Evolutionary conservation across 2,113 vertebrate genomes (phyloP), one percentile per base, ranked within the genome.

Genomic region (Arenaria interpres): DNA sequence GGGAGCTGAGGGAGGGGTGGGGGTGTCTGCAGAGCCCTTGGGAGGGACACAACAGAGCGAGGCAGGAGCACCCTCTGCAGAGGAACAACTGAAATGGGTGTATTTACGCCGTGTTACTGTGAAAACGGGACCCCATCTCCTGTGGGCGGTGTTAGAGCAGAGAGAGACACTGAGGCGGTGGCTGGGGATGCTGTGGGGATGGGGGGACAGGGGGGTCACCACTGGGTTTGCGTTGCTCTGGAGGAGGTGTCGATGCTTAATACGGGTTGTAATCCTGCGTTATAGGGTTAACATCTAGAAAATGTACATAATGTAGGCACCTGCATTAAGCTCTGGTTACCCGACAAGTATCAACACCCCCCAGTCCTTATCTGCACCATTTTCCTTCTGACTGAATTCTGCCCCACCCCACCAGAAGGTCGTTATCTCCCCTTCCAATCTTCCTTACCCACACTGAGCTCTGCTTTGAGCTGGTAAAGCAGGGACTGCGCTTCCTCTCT

Each of bases 131-230:
- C 13, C 14, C 9, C 22, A 14, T 22, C 14, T 7, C 37, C 23
- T 22, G 14, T 4, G 35, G 16, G 3, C 13, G 24, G 7, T 28
- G 9, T 4, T 7, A 7, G 0, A 27, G 59, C 12, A 4, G 25
- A 32, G 10, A 32, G 10, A 37, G 50, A 33, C 6, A 3, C 9
- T 64, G 45, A 33, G 27, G 12, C 33, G 15, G 5, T n/a, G 28
- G 20, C 1, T 14, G 11, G 24, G 4, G 43, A 7, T 17, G 4
- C 33, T 27, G 0, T 1, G 13, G 15, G 12, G n/a, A 11, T 2
- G 21, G 37, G 50, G 28, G 43, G 0, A n/a, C 41, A 41, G 23
- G 14, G 25, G 39, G 0, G 24, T 14, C 17, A n/a, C 10, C 27
- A 3, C 4, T 7, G 51, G 1, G 11, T 33, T 13, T 15, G 28